phyloP scores from a whole-genome alignment of 2,888 invertebrate species.

The Orchesella flavescens region DNA sequence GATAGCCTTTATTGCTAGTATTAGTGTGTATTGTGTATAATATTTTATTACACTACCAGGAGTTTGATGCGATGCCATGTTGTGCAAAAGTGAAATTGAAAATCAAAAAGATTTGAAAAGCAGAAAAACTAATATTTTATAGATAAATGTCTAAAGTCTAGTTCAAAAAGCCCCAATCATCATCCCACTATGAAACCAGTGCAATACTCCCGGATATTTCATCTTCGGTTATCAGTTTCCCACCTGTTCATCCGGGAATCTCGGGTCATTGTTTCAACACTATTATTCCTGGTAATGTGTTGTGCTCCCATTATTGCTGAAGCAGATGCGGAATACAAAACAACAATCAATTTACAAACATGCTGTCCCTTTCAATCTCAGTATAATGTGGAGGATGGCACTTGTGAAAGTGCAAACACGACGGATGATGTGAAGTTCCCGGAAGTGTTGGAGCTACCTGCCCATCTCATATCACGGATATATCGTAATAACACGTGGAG shows the following conservation, averaged over 20 bases:
- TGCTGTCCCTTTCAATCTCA: conserved; percentile 51
- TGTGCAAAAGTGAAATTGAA: not conserved
- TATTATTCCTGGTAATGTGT: not conserved
- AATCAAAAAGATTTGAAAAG: not conserved
- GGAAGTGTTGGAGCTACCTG: conserved; percentile 37
- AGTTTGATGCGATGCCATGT: no score
- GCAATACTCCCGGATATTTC: conserved; percentile 57
- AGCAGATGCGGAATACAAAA: not conserved
- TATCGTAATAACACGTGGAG: conserved; percentile 32
- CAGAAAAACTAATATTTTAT: not conserved
- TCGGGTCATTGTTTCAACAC: conserved; percentile 11
- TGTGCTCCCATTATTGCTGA: not conserved
- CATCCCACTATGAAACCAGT: conserved; percentile 41
- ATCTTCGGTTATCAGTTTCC: conserved; percentile 7
- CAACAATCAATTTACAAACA: conserved; percentile 30
- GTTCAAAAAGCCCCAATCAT: not conserved
- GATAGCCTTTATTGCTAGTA: not conserved
- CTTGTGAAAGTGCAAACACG: conserved; percentile 4
- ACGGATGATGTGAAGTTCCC: conserved; percentile 30
- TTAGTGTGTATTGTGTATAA: no score
- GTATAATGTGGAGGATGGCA: conserved; percentile 36
- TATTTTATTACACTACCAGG: no score
- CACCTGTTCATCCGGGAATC: conserved; percentile 55
- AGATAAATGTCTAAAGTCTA: not conserved
- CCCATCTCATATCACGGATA: conserved; percentile 28